These are phyloP conservation scores for Poeciliopsis presidionis DNA, from an alignment of 2,797 vertebrate species.

Conservation along the genomic window DNA sequence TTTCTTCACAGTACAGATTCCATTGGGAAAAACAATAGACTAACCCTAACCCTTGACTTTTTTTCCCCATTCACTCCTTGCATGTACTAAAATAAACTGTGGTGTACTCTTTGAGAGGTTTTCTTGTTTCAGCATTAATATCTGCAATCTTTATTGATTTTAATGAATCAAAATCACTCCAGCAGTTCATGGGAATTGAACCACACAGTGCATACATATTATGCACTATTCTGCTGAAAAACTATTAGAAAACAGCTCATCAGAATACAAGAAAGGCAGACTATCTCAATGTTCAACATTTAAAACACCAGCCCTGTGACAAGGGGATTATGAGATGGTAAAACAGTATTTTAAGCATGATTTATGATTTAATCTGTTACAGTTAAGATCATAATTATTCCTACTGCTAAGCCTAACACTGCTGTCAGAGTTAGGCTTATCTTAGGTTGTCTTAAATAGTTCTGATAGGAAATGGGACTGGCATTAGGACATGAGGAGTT, in stretches of 20 bases:
- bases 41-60: not conserved
- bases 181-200: not conserved
- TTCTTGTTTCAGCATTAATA: not conserved
- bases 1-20: not conserved
- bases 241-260: not conserved
- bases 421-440: not conserved
- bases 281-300: not conserved
- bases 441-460: not conserved
- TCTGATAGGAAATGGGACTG: not conserved
- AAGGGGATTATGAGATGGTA: not conserved
- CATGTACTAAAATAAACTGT: not conserved
- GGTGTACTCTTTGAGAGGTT: not conserved
- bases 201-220: not conserved
- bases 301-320: not conserved
- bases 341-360: not conserved
- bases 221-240: not conserved
- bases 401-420: no score
- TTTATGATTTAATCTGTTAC: not conserved
- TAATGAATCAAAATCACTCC: not conserved
- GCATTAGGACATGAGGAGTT: not conserved
- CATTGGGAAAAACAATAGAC: not conserved
- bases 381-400: no score
- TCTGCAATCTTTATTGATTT: not conserved
- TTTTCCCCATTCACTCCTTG: not conserved
- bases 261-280: not conserved